phyloP scores from a whole-genome alignment of 2,113 vertebrate species.

The Sceloporus tristichus region DNA sequence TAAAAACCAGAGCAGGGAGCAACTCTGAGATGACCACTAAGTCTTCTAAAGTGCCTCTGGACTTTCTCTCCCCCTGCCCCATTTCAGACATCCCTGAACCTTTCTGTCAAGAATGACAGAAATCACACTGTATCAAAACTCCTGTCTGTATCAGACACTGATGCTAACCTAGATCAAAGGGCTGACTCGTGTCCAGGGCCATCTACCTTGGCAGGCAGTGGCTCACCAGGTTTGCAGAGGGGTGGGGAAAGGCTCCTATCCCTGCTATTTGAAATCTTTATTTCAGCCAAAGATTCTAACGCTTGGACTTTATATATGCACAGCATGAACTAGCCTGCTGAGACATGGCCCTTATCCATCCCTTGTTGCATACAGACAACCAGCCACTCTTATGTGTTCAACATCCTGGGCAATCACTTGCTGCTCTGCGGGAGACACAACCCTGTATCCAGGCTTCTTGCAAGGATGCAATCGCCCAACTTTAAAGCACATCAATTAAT shows the following conservation, averaged over 20 bases:
- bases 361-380: background rate
- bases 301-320: background rate
- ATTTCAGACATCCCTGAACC: background rate
- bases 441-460: slow-evolving; percentile 20
- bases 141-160: background rate
- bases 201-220: background rate
- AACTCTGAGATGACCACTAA: slow-evolving; percentile 38
- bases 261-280: background rate
- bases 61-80: too few species aligned
- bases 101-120: slow-evolving; percentile 9
- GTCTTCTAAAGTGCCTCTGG: background rate
- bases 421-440: slow-evolving; percentile 39
- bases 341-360: slow-evolving; percentile 2
- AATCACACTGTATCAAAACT: background rate
- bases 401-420: slow-evolving; percentile 31
- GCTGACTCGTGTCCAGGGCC: background rate
- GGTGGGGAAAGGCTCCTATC: background rate
- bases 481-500: slow-evolving; percentile 22
- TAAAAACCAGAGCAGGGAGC: slow-evolving; percentile 41
- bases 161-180: background rate
- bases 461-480: slow-evolving; percentile 12
- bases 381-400: slow-evolving; percentile 28
- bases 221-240: background rate
- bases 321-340: background rate
- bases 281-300: background rate